Evolutionary conservation across 2,797 vertebrate species (phyloP), one percentile per base, ranked within the genome.

Genomic region (Triplophysa bombifrons): DNA sequence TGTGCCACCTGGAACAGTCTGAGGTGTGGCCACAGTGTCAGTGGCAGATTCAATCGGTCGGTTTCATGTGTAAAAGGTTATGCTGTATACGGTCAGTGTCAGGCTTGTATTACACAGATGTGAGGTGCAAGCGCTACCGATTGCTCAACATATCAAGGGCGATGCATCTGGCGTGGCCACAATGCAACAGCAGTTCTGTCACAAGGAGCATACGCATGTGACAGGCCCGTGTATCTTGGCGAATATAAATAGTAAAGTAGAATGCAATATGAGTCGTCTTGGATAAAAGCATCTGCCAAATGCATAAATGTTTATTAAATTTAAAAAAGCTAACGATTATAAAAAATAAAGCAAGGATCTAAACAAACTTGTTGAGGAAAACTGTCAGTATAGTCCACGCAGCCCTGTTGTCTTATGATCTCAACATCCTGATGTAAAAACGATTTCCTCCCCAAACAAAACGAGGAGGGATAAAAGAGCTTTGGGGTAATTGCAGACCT

Each of bases 381-480:
- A 9, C 6, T 22, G 61, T 38, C 67, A 61, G n/a, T 61, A 50
- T 6, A 70, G 58, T 3, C 50, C 44, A 12, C 12, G 34, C 30
- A 13, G 16, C 50, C 44, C 16, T 70, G 72, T 72, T 74, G 30
- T 69, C 72, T 75, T 71, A 71, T 38, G 30, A 68, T 72, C 55
- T 51, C 30, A 44, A 66, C 69, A 27, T 44, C 60, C 58, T 56
- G 27, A 58, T 72, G 22, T 66, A 70, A 74, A 55, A 74, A 80
- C 10, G 0, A 56, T 53, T 77, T 82, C 76, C 76, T 80, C 61
- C 22, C 8, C 55, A 38, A 56, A 82, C 60, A 78, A 75, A 71
- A 71, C 25, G 17, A 64, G 10, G 50, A 10, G 74, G 61, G 76
- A 85, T 77, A 64, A 85, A 82, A 60, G 58, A 71, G 20, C 64